Evolutionary conservation across 2,113 vertebrate genomes (phyloP).

Genomic region (Tylochromis polylepis): DNA sequence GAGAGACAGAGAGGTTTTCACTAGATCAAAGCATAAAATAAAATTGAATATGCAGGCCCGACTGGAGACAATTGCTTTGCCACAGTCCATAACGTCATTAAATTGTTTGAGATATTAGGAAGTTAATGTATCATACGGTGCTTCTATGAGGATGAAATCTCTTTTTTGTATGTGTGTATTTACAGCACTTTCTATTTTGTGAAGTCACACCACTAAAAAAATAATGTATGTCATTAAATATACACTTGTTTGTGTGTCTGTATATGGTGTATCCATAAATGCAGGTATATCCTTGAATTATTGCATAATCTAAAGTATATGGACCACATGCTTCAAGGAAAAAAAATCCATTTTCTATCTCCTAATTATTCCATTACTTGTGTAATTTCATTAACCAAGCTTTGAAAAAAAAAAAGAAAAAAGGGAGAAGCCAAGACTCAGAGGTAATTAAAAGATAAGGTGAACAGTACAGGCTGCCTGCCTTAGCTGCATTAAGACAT

Average conservation of each 20-base stretch:
- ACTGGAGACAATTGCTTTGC: neutral
- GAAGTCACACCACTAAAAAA: neutral
- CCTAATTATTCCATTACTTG: slow-evolving; percentile 64
- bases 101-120: slow-evolving; percentile 7
- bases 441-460: slow-evolving; percentile 80
- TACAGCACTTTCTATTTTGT: neutral
- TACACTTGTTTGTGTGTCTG: neutral
- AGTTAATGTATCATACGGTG: slow-evolving; percentile 21
- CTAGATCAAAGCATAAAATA: neutral
- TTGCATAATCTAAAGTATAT: neutral
- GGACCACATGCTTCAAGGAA: neutral
- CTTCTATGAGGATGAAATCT: neutral
- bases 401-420: slow-evolving; percentile 3
- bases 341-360: slow-evolving; percentile 29
- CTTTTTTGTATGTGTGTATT: neutral
- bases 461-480: slow-evolving; percentile 45
- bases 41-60: neutral
- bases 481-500: slow-evolving; percentile 52
- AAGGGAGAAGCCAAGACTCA: slow-evolving; percentile 38
- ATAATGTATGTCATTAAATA: neutral
- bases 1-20: neutral
- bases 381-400: slow-evolving; percentile 72
- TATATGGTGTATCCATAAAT: neutral
- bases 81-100: slow-evolving; percentile 13
- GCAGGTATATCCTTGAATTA: neutral